phyloP scores from a whole-genome alignment of 2,888 invertebrate species.

The Tetramorium bicarinatum region DNA sequence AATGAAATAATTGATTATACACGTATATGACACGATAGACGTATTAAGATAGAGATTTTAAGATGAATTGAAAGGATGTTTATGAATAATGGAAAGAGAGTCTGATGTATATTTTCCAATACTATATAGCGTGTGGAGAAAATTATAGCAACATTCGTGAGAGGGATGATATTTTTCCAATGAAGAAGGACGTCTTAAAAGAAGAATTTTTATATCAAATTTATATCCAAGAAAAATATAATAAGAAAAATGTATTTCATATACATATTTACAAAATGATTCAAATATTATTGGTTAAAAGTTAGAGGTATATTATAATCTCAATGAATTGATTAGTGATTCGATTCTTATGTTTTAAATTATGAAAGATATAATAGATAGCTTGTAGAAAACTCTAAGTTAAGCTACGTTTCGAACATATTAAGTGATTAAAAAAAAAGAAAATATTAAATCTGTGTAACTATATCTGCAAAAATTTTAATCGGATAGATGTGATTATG shows the following conservation, averaged over 20 bases:
- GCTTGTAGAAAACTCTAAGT: too few relatives aligned
- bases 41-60: constrained; percentile 68
- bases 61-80: constrained; percentile 68
- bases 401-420: too few relatives aligned
- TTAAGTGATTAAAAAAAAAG: too few relatives aligned
- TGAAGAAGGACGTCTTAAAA: neutral
- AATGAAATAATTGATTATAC: constrained; percentile 25
- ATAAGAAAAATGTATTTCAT: too few relatives aligned
- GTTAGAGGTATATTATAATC: neutral
- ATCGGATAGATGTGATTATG: neutral
- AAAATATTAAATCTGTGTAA: too few relatives aligned
- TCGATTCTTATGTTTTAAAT: neutral
- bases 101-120: constrained; percentile 47
- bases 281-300: neutral
- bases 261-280: neutral
- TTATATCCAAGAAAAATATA: neutral
- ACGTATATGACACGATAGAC: constrained; percentile 42
- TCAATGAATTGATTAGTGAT: neutral
- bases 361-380: neutral
- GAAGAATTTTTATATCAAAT: neutral
- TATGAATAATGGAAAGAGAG: constrained; percentile 57
- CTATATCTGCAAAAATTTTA: too few relatives aligned
- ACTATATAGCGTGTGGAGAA: constrained; percentile 31
- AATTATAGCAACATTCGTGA: constrained; percentile 27
- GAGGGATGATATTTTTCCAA: neutral